These are phyloP conservation scores for Dryobates pubescens DNA, from an alignment of 2,797 vertebrate genomes.

Conservation along the genomic window DNA sequence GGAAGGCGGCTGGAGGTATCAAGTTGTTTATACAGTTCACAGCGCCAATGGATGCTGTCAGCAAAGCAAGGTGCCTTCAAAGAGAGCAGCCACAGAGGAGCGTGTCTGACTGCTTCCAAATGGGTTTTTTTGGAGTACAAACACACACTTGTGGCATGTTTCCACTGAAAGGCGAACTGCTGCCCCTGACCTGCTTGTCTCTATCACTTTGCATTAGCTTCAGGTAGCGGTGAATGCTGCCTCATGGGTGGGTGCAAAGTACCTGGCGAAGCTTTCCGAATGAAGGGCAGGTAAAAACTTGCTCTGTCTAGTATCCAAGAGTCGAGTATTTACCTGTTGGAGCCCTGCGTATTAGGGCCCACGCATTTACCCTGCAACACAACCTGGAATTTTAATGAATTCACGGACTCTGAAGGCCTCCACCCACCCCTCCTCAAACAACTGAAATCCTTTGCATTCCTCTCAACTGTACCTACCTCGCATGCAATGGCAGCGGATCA, in stretches of 20 bases:
- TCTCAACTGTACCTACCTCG: not conserved
- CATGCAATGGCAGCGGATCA: not conserved
- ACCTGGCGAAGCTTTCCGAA: constrained; percentile 46
- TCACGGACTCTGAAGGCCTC: constrained; percentile 16
- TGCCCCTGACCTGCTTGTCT: not conserved
- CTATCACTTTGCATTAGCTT: constrained; percentile 45
- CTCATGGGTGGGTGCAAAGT: constrained; percentile 58
- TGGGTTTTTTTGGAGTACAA: not conserved
- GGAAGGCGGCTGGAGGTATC: not conserved
- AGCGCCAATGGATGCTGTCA: constrained; percentile 1
- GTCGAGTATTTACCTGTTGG: constrained; percentile 73
- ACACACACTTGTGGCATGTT: not conserved
- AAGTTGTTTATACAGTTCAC: not conserved
- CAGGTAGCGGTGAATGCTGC: constrained; percentile 30
- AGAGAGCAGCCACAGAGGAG: not conserved
- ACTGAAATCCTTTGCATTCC: constrained; percentile 39
- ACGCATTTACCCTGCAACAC: constrained; percentile 49
- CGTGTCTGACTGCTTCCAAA: constrained; percentile 6
- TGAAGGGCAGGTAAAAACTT: constrained; percentile 76
- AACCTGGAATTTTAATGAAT: constrained; percentile 64
- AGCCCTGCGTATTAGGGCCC: constrained; percentile 63
- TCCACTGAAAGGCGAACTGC: not conserved
- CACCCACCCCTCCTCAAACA: constrained; percentile 39
- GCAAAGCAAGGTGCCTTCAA: not conserved
- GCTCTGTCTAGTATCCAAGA: constrained; percentile 55